Conservation (phyloP, 2,888 invertebrate species). For the Tridacna crocea region DNA sequence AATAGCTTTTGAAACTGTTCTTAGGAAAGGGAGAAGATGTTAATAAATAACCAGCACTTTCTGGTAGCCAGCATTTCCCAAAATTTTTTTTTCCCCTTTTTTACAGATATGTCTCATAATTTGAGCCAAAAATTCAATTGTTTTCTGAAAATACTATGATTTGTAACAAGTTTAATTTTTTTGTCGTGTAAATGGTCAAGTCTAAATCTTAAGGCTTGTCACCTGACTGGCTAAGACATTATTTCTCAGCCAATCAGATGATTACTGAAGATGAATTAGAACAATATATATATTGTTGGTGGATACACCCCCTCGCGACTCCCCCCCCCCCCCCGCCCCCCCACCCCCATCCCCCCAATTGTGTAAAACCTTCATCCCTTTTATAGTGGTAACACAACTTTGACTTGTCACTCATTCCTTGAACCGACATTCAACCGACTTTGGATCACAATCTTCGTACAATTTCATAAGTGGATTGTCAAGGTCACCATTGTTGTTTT, state of each 20-base stretch:
- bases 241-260: too few relatives aligned
- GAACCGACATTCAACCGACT: slow-evolving; percentile 69
- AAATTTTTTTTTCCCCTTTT: not conserved
- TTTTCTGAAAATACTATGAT: not conserved
- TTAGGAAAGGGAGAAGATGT: not conserved
- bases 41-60: not conserved
- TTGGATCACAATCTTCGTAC: slow-evolving; percentile 82
- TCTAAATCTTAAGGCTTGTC: too few relatives aligned
- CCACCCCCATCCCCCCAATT: too few relatives aligned
- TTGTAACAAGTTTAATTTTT: not conserved
- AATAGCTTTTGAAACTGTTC: not conserved
- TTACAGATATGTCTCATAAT: not conserved
- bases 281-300: too few relatives aligned
- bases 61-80: not conserved
- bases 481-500: slow-evolving; percentile 83
- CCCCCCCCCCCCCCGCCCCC: too few relatives aligned
- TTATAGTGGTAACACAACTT: too few relatives aligned
- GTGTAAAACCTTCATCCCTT: too few relatives aligned
- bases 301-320: too few relatives aligned
- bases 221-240: too few relatives aligned
- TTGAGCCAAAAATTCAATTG: not conserved
- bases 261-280: too few relatives aligned
- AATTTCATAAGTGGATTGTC: slow-evolving; percentile 84
- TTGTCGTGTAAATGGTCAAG: not conserved
- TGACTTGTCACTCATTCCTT: slow-evolving; percentile 37